Evolutionary conservation across 2,113 vertebrate species (phyloP).

Genomic region (Phainopepla nitens): DNA sequence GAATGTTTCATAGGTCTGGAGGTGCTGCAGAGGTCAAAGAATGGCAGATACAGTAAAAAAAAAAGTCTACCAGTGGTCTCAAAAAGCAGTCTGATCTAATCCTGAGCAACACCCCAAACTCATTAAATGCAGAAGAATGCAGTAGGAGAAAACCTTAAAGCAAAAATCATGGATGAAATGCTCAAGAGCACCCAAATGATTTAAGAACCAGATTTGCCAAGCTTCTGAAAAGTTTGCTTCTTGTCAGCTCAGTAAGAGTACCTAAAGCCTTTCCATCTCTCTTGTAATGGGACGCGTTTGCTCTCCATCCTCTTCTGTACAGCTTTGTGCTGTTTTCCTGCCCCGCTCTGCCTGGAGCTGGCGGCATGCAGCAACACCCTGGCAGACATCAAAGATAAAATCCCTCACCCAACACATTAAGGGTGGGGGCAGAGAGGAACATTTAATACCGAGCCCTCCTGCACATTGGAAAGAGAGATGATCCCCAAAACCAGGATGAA

Average conservation of each 20-base stretch:
- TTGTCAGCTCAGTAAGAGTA: fast-evolving
- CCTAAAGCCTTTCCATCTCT: neutral
- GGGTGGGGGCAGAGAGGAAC: neutral
- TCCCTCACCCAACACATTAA: fast-evolving
- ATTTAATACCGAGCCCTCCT: neutral
- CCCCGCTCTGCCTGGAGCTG: neutral
- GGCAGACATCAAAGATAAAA: neutral
- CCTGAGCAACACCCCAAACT: neutral
- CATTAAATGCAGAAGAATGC: neutral
- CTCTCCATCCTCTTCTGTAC: neutral
- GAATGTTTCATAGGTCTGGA: neutral
- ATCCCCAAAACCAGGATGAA: neutral
- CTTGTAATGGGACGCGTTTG: neutral
- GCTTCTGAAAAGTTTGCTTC: neutral
- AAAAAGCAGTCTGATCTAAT: neutral
- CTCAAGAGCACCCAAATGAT: neutral
- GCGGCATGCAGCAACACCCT: neutral
- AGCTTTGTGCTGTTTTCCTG: neutral
- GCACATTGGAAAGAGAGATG: neutral
- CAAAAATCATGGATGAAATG: neutral
- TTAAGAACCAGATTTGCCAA: neutral
- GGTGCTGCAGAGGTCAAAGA: neutral
- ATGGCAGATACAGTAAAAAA: neutral
- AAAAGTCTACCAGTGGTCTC: neutral
- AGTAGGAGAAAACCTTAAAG: neutral